Evolutionary conservation across 2,113 vertebrate species (phyloP).

Genomic region (Corapipo altera): DNA sequence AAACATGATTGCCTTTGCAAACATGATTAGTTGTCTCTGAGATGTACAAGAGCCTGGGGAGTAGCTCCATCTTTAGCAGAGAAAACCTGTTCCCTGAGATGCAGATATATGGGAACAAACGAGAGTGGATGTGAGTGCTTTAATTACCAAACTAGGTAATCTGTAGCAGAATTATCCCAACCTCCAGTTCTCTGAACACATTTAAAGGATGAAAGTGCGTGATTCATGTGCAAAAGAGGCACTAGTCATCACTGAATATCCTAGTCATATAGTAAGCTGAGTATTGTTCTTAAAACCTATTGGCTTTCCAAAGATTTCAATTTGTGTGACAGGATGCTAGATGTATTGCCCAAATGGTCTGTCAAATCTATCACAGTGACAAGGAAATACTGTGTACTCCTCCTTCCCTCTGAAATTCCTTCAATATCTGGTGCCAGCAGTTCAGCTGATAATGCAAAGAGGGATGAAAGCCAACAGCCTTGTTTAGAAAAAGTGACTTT

Average conservation of each 20-base stretch:
- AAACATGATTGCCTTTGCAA: not conserved
- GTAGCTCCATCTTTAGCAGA: not conserved
- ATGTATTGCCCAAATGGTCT: not conserved
- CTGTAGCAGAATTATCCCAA: not conserved
- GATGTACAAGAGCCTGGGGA: not conserved
- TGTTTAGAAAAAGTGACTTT: constrained; percentile 45
- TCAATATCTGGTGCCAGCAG: constrained; percentile 37
- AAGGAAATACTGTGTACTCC: constrained; percentile 24
- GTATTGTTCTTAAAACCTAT: not conserved
- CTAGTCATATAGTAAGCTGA: not conserved
- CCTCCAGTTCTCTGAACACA: not conserved
- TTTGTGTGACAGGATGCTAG: not conserved
- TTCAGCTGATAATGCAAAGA: constrained; percentile 31
- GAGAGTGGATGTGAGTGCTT: not conserved
- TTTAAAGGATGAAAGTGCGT: not conserved
- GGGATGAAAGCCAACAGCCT: constrained; percentile 21
- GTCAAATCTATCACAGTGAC: constrained; percentile 33
- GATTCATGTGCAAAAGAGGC: not conserved
- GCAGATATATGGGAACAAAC: not conserved
- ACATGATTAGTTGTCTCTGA: not conserved
- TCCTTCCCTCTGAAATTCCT: constrained; percentile 26
- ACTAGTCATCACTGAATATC: not conserved
- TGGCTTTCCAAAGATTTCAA: constrained; percentile 10
- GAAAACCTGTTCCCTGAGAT: not conserved
- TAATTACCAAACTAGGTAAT: not conserved